Base-by-base conservation (phyloP, 2,113 vertebrate species). In the Oreochromis niloticus region DNA sequence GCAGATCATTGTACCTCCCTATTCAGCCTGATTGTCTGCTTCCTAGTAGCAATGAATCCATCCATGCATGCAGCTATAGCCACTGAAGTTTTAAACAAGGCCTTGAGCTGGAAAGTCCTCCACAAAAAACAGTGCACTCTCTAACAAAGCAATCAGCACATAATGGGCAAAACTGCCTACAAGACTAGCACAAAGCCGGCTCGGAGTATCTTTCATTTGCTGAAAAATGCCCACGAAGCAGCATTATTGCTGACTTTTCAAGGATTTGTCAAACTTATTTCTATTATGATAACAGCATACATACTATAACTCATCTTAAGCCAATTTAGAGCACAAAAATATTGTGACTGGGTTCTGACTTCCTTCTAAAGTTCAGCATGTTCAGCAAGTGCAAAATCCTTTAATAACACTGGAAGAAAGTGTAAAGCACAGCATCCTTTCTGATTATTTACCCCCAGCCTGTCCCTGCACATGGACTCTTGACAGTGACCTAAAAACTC, bases 21-120 rank as follows among this genome's bases (percentile, higher is more conserved):
- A 82, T 85, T 89, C 73, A 85, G 63, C 80, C 87, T 54, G 55
- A 32, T 50, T 39, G 12, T 59, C 9, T 14, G 43, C 57, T 19
- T 85, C 75, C 79, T 11, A 19, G 32, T 55, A 89, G 89, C 83
- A 91, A 83, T 88, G 83, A 87, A 86, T 84, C 55, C 81, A 85
- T 66, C 85, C 68, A 73, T n/a, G 16, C 52, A 92, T 84, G 75
- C 91, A 88, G 84, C 87, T 59, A 56, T 8, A 85, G 71, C 73
- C 78, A 24, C 59, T 78, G 52, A 84, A 68, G 86, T 82, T 89
- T 91, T 91, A 85, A 80, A 85, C 81, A 24, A 73, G 81, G 55
- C 48, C 73, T 52, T 48, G 43, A 85, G 68, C 52, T 94, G 87
- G 91, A 94, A 93, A 89, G 82, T 90, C 82, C 68, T 87, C 83